phyloP scores from a whole-genome alignment of 2,888 invertebrate genomes.

The Euplagia quadripunctaria region DNA sequence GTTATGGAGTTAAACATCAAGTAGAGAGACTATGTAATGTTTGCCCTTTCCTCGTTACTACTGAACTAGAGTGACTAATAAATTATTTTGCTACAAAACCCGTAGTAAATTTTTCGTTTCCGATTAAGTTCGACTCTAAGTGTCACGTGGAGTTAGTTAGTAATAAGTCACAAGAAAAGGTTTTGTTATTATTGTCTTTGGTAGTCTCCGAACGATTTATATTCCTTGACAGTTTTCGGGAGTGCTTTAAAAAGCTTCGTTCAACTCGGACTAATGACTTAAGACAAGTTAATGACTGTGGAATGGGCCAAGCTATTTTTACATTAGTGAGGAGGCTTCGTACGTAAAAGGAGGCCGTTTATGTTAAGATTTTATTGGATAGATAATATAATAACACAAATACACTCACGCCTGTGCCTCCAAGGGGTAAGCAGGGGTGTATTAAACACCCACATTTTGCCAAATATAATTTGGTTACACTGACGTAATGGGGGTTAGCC shows the following conservation, averaged over 20 bases:
- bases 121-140: not conserved
- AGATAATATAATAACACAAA: not conserved
- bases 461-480: too few species aligned
- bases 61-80: not conserved
- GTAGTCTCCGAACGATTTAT: conserved; percentile 6
- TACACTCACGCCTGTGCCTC: too few species aligned
- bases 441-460: too few species aligned
- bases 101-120: not conserved
- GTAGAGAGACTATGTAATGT: not conserved
- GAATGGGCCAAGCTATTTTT: conserved; percentile 15
- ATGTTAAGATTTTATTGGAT: not conserved
- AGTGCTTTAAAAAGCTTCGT: conserved; percentile 12
- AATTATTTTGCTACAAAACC: not conserved
- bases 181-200: not conserved
- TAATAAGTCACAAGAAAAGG: not conserved
- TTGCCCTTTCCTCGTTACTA: not conserved
- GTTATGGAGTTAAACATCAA: not conserved
- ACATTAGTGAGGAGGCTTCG: not conserved
- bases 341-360: not conserved
- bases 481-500: too few species aligned
- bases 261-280: conserved; percentile 12
- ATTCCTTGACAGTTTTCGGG: conserved; percentile 12
- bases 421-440: too few species aligned
- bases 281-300: conserved; percentile 7
- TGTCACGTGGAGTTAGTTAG: not conserved